Base-by-base conservation (phyloP, 2,113 vertebrate genomes). In the Stegostoma tigrinum region DNA sequence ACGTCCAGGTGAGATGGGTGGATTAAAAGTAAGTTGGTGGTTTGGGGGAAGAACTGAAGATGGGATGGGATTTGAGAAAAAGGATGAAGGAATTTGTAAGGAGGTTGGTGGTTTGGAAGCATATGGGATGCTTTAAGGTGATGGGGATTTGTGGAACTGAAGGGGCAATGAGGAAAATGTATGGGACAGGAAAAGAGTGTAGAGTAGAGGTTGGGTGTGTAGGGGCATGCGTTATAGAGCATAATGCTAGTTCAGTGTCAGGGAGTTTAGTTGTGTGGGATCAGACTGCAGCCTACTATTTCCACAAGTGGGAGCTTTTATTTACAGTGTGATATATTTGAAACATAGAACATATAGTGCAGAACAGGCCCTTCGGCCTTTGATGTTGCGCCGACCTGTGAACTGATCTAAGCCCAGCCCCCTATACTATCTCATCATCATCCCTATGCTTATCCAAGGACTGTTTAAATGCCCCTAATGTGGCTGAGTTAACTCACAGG, bases 1-100 rank as follows among this genome's bases (percentile, higher is more conserved):
- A 97, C 0, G 98, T 99, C 5, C 99, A 99, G 99, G 99, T 99
- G 97, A 30, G 95, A 75, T 34, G 87, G 87, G 8, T 10, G 52
- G 48, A 21, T 45, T 75, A 34, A 45, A 23, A 14, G 89, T 34
- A 4, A n/a, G 78, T 4, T 14, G 78, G 38, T 3, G 52, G 52
- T 1, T 24, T 21, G 34, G 27, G 30, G 23, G 45, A 38, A 83
- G 3, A 38, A 48, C 48, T 48, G 48, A 48, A 48, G 48, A 48
- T 48, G 2, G 45, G 24, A 8, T 1, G 85, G 85, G 45, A 1
- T 23, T 27, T 8, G 86, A 30, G 86, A 42, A 7, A 55, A 8
- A 12, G 12, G 24, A 34, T 89, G 42, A 27, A 2, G 12, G 30
- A 0, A 14, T 61, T 61, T 0, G 7, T 61, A 61, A 61, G 55